Evolutionary conservation across 2,888 invertebrate species (phyloP), one percentile per base, ranked within the genome.

Genomic region (Philereme vetulata): DNA sequence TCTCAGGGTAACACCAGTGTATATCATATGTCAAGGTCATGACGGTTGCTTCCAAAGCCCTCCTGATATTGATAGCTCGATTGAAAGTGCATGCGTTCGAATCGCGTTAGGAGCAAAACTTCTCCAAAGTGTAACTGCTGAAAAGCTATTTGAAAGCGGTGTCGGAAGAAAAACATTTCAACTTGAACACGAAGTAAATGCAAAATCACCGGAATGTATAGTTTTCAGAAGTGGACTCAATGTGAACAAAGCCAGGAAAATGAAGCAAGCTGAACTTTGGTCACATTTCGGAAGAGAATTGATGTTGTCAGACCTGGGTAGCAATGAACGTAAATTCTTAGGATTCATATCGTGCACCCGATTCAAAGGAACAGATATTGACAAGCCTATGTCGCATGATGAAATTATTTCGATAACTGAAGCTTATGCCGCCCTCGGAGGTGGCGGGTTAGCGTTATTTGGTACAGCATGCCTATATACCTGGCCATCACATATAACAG

Each of bases 381-480:
- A 94, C 51, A 93, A 93, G 66, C 93, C 94, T 47, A 93, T 93
- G 81, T 94, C 94, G 0, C 95, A 96, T 77, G 94, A 95, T 51
- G 95, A 95, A 78, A 94, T 95, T 36, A 88, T 95, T 71, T 92
- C 93, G 2, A 90, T 95, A 66, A 95, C 96, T 5, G 94, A 95
- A 79, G 97, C 95, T 0, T 96, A 98, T 83, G 96, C 96, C n/a
- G 98, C 98, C 0, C 90, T 98, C 60, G 98, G 98, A 43, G 96
- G 97, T 10, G 98, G 98, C 34, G 98, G 98, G 0, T 89, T 99
- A 62, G 98, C 98, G 5, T 87, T 98, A 9, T 97, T 98, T 80
- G 98, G 98, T 5, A 96, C 97, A 0, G 98, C 96, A 0, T 97
- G 96, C 78, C 93, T 98, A 52, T 97, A 97, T 81, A 96, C 97